These are phyloP conservation scores for Proteles cristata DNA, from an alignment of 2,113 vertebrate species.

Conservation along the genomic window DNA sequence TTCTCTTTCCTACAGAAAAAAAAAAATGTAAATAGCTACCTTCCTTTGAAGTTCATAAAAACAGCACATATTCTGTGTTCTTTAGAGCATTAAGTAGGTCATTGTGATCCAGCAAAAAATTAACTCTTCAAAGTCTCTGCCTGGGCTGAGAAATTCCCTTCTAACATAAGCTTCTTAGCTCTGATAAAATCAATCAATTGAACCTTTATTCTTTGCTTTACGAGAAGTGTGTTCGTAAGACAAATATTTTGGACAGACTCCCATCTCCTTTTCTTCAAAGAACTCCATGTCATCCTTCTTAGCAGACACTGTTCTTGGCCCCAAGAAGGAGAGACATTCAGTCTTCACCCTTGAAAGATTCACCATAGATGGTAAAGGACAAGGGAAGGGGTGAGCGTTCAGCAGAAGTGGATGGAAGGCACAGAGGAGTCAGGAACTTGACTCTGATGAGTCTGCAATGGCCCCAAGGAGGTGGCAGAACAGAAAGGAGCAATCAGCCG, in stretches of 20 bases:
- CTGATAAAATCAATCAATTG: not conserved
- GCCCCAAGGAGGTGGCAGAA: not conserved
- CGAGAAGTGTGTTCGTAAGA: not conserved
- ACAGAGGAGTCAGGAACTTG: not conserved
- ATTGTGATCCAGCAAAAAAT: not conserved
- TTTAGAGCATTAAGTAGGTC: constrained; percentile 31
- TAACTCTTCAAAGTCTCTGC: constrained; percentile 16
- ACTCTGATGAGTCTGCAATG: rapidly evolving
- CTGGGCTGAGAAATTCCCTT: not conserved
- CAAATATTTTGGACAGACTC: not conserved
- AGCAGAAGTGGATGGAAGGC: too few relatives aligned
- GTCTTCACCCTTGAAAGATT: not conserved
- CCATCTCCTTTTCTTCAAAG: not conserved
- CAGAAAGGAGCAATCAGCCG: not conserved
- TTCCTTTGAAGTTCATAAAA: constrained; percentile 60
- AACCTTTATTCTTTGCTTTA: not conserved
- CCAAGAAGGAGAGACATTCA: not conserved
- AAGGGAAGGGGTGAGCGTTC: rapidly evolving
- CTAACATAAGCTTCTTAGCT: not conserved
- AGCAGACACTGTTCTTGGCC: not conserved
- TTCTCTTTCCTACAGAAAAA: constrained; percentile 29
- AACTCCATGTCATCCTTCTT: not conserved
- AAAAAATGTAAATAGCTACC: constrained; percentile 63
- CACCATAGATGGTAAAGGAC: rapidly evolving
- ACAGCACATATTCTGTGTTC: not conserved